A percentile compares a stretch with the other conserved stretches of the same genome.
Evolutionary conservation across 2,888 invertebrate genomes (phyloP).

Genomic region (Luperina testacea): DNA sequence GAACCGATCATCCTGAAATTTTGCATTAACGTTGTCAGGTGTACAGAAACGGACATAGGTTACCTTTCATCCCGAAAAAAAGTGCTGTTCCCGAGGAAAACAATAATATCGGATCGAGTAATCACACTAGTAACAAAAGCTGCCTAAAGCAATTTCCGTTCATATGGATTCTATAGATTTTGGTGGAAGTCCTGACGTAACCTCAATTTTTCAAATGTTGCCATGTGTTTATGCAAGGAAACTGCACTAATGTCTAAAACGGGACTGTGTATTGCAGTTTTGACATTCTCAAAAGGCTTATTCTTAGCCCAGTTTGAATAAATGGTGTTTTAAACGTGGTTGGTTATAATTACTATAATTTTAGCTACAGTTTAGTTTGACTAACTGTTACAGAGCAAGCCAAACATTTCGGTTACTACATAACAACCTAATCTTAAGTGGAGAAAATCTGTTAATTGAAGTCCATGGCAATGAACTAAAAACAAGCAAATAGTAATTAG

Average conservation of each 20-base stretch:
- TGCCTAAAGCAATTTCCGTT: no score
- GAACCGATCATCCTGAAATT: no score
- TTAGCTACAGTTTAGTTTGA: neutral
- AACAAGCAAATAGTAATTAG: slow-evolving; percentile 23
- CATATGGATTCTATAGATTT: no score
- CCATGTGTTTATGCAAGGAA: no score
- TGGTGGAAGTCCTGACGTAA: neutral
- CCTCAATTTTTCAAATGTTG: neutral
- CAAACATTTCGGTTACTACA: neutral
- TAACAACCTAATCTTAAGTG: slow-evolving; percentile 11
- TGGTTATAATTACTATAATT: neutral
- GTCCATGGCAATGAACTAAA: slow-evolving; percentile 52
- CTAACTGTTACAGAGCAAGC: neutral
- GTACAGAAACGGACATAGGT: no score
- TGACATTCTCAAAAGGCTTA: neutral
- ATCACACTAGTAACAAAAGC: no score
- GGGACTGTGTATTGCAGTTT: neutral
- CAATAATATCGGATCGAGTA: no score
- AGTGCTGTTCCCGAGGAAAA: no score
- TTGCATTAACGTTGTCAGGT: no score
- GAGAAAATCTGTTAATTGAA: slow-evolving; percentile 52
- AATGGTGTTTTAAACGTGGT: neutral
- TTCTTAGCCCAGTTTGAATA: neutral
- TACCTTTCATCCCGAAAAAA: no score
- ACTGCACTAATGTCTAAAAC: no score